A percentile compares a stretch with the other conserved stretches of the same genome.
These are phyloP conservation scores for Chrysemys picta DNA, from an alignment of 2,113 vertebrate genomes.

Conservation along the genomic window DNA sequence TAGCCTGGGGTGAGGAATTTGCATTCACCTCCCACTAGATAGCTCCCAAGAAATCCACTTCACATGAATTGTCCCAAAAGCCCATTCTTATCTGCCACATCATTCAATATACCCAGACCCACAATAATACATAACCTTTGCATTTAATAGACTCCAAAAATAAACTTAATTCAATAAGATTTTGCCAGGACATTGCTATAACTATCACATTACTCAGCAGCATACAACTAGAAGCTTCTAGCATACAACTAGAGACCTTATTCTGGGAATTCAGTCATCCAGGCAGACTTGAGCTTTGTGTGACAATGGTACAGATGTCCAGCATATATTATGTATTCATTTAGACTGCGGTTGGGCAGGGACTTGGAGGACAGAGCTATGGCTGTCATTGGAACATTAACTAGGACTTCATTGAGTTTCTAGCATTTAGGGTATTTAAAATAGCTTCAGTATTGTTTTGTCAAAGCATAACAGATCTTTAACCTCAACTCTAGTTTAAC, in stretches of 20 bases:
- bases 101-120: too few relatives aligned
- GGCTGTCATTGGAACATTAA: neutral
- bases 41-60: too few relatives aligned
- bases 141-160: too few relatives aligned
- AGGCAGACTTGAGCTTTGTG: neutral
- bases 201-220: neutral
- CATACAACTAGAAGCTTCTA: fast-evolving
- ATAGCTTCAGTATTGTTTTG: neutral
- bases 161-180: neutral
- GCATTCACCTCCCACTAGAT: too few relatives aligned
- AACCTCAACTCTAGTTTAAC: neutral
- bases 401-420: neutral
- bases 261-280: neutral
- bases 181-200: neutral
- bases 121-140: too few relatives aligned
- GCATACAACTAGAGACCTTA: neutral
- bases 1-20: too few relatives aligned
- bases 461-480: neutral
- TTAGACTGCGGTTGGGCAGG: neutral
- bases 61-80: too few relatives aligned
- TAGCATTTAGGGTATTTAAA: neutral
- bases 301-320: neutral
- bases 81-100: too few relatives aligned
- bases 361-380: neutral
- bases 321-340: neutral